These are phyloP conservation scores for Crotophaga sulcirostris DNA, from an alignment of 2,113 vertebrate genomes.

Conservation along the genomic window DNA sequence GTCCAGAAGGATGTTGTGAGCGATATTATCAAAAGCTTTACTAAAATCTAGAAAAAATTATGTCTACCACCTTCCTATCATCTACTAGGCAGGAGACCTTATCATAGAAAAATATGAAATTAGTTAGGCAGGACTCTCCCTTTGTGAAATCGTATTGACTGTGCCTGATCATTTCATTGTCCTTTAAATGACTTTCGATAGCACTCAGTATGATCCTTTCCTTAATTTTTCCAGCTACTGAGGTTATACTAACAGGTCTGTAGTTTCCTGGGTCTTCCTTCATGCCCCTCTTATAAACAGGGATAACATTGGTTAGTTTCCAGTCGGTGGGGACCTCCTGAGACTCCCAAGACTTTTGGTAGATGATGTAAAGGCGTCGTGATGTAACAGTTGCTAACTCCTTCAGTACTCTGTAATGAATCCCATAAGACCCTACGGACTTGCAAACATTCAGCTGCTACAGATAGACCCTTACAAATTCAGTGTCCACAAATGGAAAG, in stretches of 20 bases:
- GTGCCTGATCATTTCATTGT: background rate
- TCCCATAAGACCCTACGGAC: background rate
- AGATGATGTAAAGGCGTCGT: background rate
- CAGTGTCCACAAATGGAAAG: background rate
- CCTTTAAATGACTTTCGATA: background rate
- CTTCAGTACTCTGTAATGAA: background rate
- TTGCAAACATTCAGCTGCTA: background rate
- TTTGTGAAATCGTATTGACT: background rate
- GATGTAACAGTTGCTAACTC: background rate
- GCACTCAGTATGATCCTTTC: background rate
- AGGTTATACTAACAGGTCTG: background rate
- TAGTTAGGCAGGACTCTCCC: background rate
- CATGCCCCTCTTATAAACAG: background rate
- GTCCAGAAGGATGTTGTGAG: background rate
- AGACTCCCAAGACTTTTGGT: background rate
- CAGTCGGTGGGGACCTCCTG: background rate
- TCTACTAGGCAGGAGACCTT: background rate
- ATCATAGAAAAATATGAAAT: background rate
- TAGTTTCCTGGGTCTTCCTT: background rate
- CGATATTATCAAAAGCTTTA: background rate
- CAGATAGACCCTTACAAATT: background rate
- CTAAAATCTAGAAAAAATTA: background rate
- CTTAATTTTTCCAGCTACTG: background rate
- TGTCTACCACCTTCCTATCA: background rate
- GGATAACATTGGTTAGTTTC: background rate